phyloP scores from a whole-genome alignment of 2,888 invertebrate species.

The Temnothorax rugatulus region DNA sequence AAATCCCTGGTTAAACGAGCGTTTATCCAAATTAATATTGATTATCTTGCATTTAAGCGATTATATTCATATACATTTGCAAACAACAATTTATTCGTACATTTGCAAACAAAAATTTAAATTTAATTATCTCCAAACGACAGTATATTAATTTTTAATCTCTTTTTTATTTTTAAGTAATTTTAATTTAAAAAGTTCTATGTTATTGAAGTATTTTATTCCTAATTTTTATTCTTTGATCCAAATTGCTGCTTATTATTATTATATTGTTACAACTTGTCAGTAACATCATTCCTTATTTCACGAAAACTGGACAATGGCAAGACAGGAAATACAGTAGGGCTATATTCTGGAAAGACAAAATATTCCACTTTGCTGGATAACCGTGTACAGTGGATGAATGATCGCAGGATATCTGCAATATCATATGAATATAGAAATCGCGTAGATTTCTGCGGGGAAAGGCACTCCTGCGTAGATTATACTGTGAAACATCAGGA shows the following conservation, averaged over 20 bases:
- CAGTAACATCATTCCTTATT: neutral
- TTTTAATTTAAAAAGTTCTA: neutral
- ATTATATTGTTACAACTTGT: neutral
- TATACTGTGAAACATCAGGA: constrained; percentile 56
- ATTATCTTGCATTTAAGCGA: neutral
- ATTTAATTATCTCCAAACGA: neutral
- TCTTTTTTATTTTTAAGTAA: neutral
- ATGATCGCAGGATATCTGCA: constrained; percentile 68
- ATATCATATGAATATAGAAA: constrained; percentile 67
- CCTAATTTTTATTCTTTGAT: neutral
- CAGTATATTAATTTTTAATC: neutral
- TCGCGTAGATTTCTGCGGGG: constrained; percentile 46
- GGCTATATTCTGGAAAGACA: neutral
- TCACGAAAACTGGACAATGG: neutral
- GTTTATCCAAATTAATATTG: constrained; percentile 1
- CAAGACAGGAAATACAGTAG: neutral
- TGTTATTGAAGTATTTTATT: neutral
- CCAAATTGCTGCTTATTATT: neutral
- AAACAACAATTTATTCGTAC: neutral
- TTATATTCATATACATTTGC: neutral
- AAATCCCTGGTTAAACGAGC: neutral
- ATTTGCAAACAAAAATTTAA: neutral
- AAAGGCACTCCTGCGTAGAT: constrained; percentile 44
- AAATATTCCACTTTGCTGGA: neutral
- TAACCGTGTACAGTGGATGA: constrained; percentile 24